A percentile compares a stretch with the other conserved stretches of the same genome.
These are phyloP conservation scores for Philopotamus ludificatus DNA, from an alignment of 1,140 invertebrate genomes.

Conservation along the genomic window DNA sequence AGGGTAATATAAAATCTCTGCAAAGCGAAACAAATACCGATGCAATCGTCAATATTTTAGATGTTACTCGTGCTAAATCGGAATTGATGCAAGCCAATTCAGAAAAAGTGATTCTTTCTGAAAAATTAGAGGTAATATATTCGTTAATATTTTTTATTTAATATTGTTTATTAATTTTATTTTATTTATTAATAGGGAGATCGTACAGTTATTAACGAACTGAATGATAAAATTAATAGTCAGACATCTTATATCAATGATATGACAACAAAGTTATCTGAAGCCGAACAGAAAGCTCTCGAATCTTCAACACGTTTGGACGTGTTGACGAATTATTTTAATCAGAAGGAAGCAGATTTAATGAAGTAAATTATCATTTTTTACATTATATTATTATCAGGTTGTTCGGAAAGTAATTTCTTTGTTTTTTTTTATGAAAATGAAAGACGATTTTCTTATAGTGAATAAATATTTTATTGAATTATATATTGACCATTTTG, in stretches of 20 bases:
- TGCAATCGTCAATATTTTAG: conserved; percentile 47
- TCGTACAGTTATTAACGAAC: conserved; percentile 46
- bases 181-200: conserved; percentile 46
- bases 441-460: too few relatives aligned
- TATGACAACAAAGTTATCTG: conserved; percentile 65
- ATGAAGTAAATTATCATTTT: conserved; percentile 64
- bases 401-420: too few relatives aligned
- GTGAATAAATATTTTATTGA: too few relatives aligned
- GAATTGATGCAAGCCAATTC: conserved; percentile 46
- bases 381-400: too few relatives aligned
- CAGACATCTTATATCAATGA: conserved; percentile 47
- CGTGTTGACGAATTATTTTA: conserved; percentile 84
- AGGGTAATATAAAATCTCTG: conserved; percentile 51
- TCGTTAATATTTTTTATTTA: conserved; percentile 30
- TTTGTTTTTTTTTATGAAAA: too few relatives aligned
- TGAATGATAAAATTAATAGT: conserved; percentile 49
- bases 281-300: conserved; percentile 72
- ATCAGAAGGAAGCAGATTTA: conserved; percentile 81
- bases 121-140: conserved; percentile 33
- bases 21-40: conserved; percentile 49
- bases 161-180: conserved; percentile 31
- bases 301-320: conserved; percentile 80
- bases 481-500: too few relatives aligned
- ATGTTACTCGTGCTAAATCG: conserved; percentile 53
- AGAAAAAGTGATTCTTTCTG: conserved; percentile 31